Evolutionary conservation across 2,113 vertebrate species (phyloP), one percentile per base, ranked within the genome.

Genomic region (Scomber scombrus): DNA sequence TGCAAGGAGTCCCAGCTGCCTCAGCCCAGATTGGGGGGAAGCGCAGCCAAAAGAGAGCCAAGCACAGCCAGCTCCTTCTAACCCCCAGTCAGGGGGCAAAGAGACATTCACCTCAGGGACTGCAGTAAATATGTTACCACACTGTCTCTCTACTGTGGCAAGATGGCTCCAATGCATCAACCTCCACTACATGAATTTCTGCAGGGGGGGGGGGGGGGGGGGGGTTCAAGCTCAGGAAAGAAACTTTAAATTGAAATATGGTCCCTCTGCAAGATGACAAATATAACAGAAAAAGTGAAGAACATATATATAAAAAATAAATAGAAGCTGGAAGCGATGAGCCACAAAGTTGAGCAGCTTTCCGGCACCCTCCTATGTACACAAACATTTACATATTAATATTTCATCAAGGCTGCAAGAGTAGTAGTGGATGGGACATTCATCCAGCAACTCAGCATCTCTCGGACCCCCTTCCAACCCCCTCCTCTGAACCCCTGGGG

Each of bases 41-140:
- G 68, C 47, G 46, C 72, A 61, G 62, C 79, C 74, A n/a, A 23
- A 82, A 71, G 50, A 69, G 49, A 52, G 29, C 34, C 19, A 3
- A 56, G 55, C 69, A 50, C 63, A 76, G 21, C 57, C 56, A 5
- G 11, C 70, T 50, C 47, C 60, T 26, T 74, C 71, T 68, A 71
- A 68, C 75, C 56, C 58, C 76, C 60, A 65, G 50, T 62, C 62
- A 21, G 21, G 47, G 69, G 71, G 72, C 68, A 69, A 65, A 76
- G 54, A 80, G 69, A 69, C 57, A 43, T 70, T 63, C 64, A 82
- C 87, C 54, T 86, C 43, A 64, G 84, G 82, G 88, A 91, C 81
- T 91, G 90, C 90, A 92, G 85, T 81, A 88, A 80, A 88, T 70
- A 84, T 81, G 62, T 78, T 87, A 71, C 23, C 64, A 56, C 49